Evolutionary conservation across 2,797 vertebrate genomes (phyloP).

Genomic region (Morelia viridis): DNA sequence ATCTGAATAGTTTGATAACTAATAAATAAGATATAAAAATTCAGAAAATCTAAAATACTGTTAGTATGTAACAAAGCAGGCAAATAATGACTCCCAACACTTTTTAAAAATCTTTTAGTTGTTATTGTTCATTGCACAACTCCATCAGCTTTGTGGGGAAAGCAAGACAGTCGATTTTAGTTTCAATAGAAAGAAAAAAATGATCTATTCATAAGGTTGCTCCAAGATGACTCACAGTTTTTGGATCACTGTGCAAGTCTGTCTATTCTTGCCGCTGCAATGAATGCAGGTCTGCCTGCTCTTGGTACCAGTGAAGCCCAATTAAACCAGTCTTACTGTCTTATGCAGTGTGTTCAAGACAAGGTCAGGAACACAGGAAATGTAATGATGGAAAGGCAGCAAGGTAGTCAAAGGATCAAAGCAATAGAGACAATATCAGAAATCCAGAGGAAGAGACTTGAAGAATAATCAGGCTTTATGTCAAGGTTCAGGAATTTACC

Average conservation of each 20-base stretch:
- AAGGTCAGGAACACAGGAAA: not conserved
- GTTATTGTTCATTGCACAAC: not conserved
- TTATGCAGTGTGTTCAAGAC: not conserved
- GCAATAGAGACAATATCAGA: not conserved
- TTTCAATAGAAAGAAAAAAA: not conserved
- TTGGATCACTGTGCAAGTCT: not conserved
- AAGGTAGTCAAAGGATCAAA: not conserved
- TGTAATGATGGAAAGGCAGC: not conserved
- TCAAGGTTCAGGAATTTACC: not conserved
- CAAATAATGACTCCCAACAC: too few species aligned
- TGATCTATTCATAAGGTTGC: not conserved
- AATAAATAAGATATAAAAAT: too few species aligned
- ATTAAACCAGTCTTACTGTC: not conserved
- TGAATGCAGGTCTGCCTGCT: not conserved
- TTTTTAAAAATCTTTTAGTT: too few species aligned
- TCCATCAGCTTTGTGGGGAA: not conserved
- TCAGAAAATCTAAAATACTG: too few species aligned
- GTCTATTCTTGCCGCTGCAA: not conserved
- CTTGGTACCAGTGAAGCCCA: not conserved
- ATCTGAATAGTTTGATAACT: too few species aligned
- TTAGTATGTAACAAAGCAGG: too few species aligned
- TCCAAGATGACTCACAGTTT: not conserved
- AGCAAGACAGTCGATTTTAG: not conserved
- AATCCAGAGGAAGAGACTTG: not conserved
- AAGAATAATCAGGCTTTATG: not conserved